These are phyloP conservation scores for Takifugu bimaculatus DNA, from an alignment of 2,113 vertebrate genomes.

Conservation along the genomic window DNA sequence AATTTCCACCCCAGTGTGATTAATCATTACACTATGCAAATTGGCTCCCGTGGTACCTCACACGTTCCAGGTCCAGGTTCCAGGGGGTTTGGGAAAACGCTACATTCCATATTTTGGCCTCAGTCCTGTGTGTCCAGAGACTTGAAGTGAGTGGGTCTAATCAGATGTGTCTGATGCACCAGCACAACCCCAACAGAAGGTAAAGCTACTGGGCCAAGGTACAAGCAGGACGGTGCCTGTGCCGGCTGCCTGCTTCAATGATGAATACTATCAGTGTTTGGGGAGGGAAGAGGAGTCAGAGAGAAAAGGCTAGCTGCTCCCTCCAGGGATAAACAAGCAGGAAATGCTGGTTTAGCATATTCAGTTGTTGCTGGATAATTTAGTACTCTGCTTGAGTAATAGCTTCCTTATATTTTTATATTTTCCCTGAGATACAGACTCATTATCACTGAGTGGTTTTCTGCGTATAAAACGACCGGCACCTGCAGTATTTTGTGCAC, in stretches of 20 bases:
- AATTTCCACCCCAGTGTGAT: background rate
- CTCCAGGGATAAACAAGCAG: constrained; percentile 48
- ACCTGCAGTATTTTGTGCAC: no score
- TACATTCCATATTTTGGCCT: no score
- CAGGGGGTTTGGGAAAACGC: no score
- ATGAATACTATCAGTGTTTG: constrained; percentile 34
- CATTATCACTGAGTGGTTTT: constrained; percentile 1
- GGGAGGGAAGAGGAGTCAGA: constrained; percentile 26
- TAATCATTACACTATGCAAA: background rate
- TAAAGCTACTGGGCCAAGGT: constrained; percentile 1
- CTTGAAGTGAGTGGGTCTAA: no score
- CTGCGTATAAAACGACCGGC: background rate
- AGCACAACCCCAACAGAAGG: constrained; percentile 4
- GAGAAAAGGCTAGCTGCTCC: constrained; percentile 47
- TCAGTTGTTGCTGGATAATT: constrained; percentile 41
- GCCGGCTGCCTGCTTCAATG: constrained; percentile 20
- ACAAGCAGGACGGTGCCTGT: constrained; percentile 9
- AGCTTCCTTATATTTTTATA: constrained; percentile 27
- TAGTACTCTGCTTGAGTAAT: constrained; percentile 37
- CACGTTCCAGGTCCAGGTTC: background rate
- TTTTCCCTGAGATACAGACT: constrained; percentile 1
- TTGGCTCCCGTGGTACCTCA: background rate
- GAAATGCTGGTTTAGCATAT: constrained; percentile 56
- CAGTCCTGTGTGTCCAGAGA: no score
- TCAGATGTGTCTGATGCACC: no score